Evolutionary conservation across 2,797 vertebrate species (phyloP).

Genomic region (Danio albolineatus): DNA sequence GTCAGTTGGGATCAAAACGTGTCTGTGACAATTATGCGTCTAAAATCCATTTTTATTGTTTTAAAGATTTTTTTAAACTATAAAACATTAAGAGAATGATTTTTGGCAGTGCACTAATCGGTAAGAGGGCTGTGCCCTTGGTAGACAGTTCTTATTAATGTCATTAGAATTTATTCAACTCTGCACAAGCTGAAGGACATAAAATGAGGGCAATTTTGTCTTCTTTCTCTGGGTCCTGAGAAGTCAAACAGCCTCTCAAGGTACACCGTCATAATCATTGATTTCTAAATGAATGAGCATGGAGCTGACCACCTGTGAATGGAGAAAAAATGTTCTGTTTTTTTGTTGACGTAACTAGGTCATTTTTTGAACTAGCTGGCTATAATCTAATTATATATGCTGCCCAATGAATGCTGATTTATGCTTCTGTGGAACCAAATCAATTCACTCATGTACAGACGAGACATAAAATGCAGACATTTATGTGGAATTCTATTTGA

Average conservation of each 20-base stretch:
- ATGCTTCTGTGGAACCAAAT: neutral
- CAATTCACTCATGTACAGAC: neutral
- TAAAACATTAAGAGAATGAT: neutral
- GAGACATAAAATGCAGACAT: neutral
- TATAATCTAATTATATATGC: neutral
- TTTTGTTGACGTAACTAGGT: neutral
- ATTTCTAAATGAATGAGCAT: constrained; percentile 19
- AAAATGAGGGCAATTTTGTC: constrained; percentile 59
- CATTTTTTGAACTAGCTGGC: neutral
- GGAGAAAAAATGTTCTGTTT: neutral
- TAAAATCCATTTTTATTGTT: constrained; percentile 39
- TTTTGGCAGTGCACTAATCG: constrained; percentile 67
- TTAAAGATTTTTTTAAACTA: constrained; percentile 65
- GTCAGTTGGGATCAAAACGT: neutral
- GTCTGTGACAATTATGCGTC: neutral
- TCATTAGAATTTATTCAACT: constrained; percentile 78
- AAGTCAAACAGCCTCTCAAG: constrained; percentile 24
- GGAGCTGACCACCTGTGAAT: constrained; percentile 1
- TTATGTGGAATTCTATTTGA: neutral
- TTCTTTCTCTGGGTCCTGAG: constrained; percentile 30
- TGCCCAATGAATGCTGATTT: neutral
- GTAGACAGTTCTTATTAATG: constrained; percentile 67
- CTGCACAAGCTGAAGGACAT: constrained; percentile 73
- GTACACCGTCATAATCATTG: neutral
- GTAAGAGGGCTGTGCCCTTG: constrained; percentile 68